Evolutionary conservation across 2,797 vertebrate genomes (phyloP), one percentile per base, ranked within the genome.

Genomic region (Melanotaenia boesemani): DNA sequence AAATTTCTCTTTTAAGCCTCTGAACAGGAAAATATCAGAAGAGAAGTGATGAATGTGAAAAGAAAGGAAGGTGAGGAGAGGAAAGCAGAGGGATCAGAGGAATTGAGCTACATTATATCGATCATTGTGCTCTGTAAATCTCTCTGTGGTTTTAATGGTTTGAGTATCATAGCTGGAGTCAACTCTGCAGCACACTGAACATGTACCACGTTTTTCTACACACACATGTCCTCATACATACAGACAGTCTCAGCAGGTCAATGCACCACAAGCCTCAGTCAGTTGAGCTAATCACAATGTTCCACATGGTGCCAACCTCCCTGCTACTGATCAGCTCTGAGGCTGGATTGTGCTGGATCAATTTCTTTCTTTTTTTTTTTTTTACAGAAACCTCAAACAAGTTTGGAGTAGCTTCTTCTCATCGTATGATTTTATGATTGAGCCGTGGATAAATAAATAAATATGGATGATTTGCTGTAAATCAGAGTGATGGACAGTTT

Each of bases 131-230:
- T 86, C 76, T 70, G 69, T 60, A 63, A 87, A 72, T 84, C 82
- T 83, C 78, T 83, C 76, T 81, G 72, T 85, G 79, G 37, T 85
- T 92, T 79, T 77, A 89, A 85, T 87, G 77, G 73, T 80, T 80
- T 73, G 67, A 72, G 72, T 88, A 88, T 85, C 86, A 78, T 86
- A 85, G 84, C 85, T 83, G 85, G 87, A 81, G 58, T 39, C 54
- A 75, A 69, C 72, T 79, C 70, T 68, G 69, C 54, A 15, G 57
- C 55, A 70, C 76, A 82, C 36, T 72, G 64, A 82, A 68, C 71
- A 54, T 72, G 84, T 54, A 76, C 34, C 57, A 50, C 41, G 41
- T 26, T 37, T 46, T 66, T 32, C 18, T 15, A 39, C 61, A 67
- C 57, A 60, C 56, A 63, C 71, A 71, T 44, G 54, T 46, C 16